Percentiles rank a stretch among this genome's conserved stretches.
Evolutionary conservation across 2,113 vertebrate genomes (phyloP).

Genomic region (Paralichthys olivaceus): DNA sequence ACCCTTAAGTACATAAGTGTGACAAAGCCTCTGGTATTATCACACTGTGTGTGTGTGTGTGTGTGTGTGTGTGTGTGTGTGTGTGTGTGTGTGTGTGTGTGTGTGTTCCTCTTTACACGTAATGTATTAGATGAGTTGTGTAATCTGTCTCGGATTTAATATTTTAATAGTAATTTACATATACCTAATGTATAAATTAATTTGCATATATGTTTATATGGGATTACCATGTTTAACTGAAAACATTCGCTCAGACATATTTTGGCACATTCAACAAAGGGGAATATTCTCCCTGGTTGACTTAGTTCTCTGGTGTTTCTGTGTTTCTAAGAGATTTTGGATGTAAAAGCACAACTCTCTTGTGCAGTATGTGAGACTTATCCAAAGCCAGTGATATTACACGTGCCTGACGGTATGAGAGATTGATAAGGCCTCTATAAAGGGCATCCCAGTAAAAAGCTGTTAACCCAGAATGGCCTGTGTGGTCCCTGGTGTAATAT

Average conservation of each 20-base stretch:
- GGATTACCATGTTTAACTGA: not conserved
- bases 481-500: slow-evolving; percentile 77
- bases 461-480: slow-evolving; percentile 79
- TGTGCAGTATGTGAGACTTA: slow-evolving; percentile 53
- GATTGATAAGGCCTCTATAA: slow-evolving; percentile 79
- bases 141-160: no score
- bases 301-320: slow-evolving; percentile 9
- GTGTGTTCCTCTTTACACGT: no score
- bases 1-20: not conserved
- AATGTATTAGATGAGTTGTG: no score
- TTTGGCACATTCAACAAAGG: not conserved
- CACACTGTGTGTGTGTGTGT: not conserved
- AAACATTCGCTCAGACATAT: not conserved
- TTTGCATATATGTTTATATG: no score
- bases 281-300: not conserved
- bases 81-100: not conserved
- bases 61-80: not conserved
- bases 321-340: slow-evolving; percentile 33
- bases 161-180: no score
- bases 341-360: slow-evolving; percentile 42
- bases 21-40: no score
- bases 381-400: slow-evolving; percentile 66
- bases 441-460: slow-evolving; percentile 80
- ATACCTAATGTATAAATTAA: no score
- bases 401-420: slow-evolving; percentile 67